A percentile compares a stretch with the other conserved stretches of the same genome.
phyloP scores from a whole-genome alignment of 2,113 vertebrate species.

The Pampusana beccarii region DNA sequence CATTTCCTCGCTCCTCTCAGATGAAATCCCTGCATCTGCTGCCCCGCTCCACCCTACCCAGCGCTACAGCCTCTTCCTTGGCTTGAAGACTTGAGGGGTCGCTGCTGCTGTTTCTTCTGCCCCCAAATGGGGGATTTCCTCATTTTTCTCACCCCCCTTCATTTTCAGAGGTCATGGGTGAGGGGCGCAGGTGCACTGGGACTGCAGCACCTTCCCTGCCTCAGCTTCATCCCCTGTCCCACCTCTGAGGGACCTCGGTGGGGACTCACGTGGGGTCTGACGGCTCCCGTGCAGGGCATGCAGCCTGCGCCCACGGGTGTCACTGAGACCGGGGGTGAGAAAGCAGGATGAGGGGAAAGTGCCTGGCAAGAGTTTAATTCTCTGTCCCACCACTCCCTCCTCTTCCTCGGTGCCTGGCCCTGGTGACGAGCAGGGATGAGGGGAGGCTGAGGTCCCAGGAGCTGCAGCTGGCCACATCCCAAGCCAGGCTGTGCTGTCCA shows the following conservation, averaged over 20 bases:
- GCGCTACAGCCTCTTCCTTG: neutral
- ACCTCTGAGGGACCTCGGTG: neutral
- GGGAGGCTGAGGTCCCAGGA: neutral
- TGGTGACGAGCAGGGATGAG: neutral
- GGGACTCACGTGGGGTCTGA: rapidly evolving
- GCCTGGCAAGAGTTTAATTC: neutral
- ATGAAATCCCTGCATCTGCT: conserved; percentile 33
- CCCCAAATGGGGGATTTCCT: neutral
- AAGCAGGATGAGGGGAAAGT: neutral
- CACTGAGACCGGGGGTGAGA: rapidly evolving
- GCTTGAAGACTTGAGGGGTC: rapidly evolving
- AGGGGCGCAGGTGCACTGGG: neutral
- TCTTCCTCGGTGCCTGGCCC: neutral
- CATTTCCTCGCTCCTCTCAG: conserved; percentile 33
- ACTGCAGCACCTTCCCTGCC: neutral
- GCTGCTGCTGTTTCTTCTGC: neutral
- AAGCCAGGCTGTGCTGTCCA: neutral
- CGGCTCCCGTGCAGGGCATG: rapidly evolving
- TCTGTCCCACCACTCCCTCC: neutral
- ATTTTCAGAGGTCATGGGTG: neutral
- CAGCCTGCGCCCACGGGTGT: neutral
- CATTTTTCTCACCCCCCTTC: neutral
- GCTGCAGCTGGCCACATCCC: neutral
- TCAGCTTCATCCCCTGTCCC: neutral
- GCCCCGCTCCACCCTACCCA: neutral